Percentiles rank a stretch among this genome's conserved stretches.
phyloP scores from a whole-genome alignment of 2,888 invertebrate genomes.

The Pollenia angustigena region DNA sequence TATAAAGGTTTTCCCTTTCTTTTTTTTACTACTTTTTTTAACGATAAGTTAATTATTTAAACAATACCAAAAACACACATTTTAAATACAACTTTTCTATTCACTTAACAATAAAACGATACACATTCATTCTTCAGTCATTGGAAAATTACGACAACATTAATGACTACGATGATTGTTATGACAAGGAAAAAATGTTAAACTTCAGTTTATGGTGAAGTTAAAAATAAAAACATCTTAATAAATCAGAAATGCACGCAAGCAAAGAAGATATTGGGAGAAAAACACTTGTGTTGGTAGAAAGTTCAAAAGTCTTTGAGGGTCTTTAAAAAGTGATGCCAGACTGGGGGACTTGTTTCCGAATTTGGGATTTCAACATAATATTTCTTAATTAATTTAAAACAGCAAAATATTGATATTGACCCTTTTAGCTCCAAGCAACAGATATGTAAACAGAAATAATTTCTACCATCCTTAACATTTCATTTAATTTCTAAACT shows the following conservation, averaged over 20 bases:
- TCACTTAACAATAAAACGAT: conserved; percentile 48
- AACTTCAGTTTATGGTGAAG: conserved; percentile 10
- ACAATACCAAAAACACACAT: neutral
- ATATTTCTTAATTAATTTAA: neutral
- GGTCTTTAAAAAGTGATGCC: neutral
- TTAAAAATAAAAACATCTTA: neutral
- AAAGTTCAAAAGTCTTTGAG: conserved; percentile 6
- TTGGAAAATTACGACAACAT: conserved; percentile 66
- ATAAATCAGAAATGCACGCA: neutral
- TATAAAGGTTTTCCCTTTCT: conserved; percentile 29
- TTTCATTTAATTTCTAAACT: neutral
- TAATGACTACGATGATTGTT: conserved; percentile 41
- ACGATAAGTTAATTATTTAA: conserved; percentile 43
- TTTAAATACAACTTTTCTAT: conserved; percentile 49
- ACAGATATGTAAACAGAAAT: no score
- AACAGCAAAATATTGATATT: no score
- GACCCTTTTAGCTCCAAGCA: no score
- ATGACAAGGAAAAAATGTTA: conserved; percentile 49
- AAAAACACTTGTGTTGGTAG: neutral
- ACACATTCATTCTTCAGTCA: conserved; percentile 50
- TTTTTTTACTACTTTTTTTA: conserved; percentile 20
- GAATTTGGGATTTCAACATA: no score
- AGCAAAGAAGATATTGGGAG: neutral
- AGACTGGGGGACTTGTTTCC: no score
- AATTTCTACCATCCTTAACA: conserved; percentile 10